Evolutionary conservation across 2,113 vertebrate genomes (phyloP), one percentile per base, ranked within the genome.

Genomic region (Vulpes lagopus): DNA sequence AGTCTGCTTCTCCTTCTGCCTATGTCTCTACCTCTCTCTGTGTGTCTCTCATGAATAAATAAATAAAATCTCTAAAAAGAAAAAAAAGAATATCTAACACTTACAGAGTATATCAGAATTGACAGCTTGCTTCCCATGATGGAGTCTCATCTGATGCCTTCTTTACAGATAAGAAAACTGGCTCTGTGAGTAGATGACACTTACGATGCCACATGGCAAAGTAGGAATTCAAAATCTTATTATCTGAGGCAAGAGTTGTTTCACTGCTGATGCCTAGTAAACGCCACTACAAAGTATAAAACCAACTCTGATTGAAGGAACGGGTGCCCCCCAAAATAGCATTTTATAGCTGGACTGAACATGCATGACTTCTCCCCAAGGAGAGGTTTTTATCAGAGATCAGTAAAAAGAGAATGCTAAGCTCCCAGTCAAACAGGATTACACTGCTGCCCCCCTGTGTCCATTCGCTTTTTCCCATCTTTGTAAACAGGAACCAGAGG

Each of bases 401-500:
- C 57, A 74, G 59, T 51, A 67, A 95, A 73, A 95, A 59, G 88
- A 64, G 94, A 91, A n/a, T 92, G 1, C 30, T 10, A 15, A 90
- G 71, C 62, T 91, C 32, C 76, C 2, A 20, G 23, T 94, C 38
- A 86, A 67, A 57, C 4, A 97, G 94, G 30, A 57, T 55, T 94
- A 88, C 23, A 14, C 25, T 85, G 88, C 96, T 98, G 98, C 95
- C 98, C 97, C 81, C 85, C 57, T 62, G 69, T 97, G 97, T 97
- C 76, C 86, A 89, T 22, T 88, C 86, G 12, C 27, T 69, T 97
- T 96, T 92, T 96, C 59, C 32, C 35, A 91, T n/a, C 67, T 94
- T 73, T 14, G 69, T 82, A 76, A 97, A 94, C 4, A 80, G 30
- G 71, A 85, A 53, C 25, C 3, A 3, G 95, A 85, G 5, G 14